Evolutionary conservation across 2,113 vertebrate genomes (phyloP).

Genomic region (Rhynchopsitta pachyrhyncha): DNA sequence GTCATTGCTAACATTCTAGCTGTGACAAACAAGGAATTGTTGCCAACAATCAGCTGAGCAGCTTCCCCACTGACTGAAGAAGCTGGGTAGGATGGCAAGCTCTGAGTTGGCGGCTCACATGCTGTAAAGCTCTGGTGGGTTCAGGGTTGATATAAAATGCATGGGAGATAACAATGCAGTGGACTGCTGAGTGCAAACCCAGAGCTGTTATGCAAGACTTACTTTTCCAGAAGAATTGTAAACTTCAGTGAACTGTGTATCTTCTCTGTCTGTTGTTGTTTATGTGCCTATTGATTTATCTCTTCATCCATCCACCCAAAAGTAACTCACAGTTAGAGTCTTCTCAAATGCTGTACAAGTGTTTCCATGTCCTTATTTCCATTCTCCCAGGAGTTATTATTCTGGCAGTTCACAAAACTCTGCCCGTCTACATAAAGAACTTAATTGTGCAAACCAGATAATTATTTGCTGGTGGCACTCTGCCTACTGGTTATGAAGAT

Average conservation of each 20-base stretch:
- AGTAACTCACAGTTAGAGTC: not conserved
- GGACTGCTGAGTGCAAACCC: not conserved
- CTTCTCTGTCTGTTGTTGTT: conserved; percentile 26
- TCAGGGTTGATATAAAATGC: not conserved
- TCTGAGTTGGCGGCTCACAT: not conserved
- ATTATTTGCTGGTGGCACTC: not conserved
- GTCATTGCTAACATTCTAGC: not conserved
- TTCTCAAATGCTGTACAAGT: not conserved
- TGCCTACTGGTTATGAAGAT: not conserved
- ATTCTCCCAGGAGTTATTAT: conserved; percentile 1
- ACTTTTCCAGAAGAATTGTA: conserved; percentile 13
- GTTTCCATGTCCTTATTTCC: not conserved
- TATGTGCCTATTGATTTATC: conserved; percentile 19
- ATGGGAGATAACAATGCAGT: not conserved
- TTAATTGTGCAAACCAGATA: conserved; percentile 3
- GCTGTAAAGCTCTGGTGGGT: not conserved
- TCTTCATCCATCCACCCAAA: not conserved
- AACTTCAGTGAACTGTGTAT: conserved; percentile 32
- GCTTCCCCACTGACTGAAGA: not conserved
- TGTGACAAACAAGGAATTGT: not conserved
- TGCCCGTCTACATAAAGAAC: not conserved
- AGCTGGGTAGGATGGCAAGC: not conserved
- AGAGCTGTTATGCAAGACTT: not conserved
- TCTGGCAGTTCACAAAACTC: conserved; percentile 8
- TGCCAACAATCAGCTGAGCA: not conserved